A percentile compares a stretch with the other conserved stretches of the same genome.
These are phyloP conservation scores for Cylloceria caligata DNA, from an alignment of 2,888 invertebrate species.

Conservation along the genomic window DNA sequence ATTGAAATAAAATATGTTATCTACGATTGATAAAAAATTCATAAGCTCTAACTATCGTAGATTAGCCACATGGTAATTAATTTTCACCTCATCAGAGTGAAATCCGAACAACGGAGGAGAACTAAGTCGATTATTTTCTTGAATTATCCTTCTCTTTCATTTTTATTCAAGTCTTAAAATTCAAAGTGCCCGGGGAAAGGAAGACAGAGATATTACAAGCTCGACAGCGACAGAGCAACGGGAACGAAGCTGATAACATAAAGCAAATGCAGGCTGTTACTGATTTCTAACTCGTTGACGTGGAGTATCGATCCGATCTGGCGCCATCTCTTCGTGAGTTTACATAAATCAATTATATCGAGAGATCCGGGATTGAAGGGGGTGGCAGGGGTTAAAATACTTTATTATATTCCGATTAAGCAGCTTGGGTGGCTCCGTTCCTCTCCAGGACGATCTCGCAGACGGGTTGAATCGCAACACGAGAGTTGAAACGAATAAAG, in stretches of 20 bases:
- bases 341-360: conserved; percentile 71
- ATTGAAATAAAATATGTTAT: neutral
- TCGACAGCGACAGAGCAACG: neutral
- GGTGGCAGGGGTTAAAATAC: conserved; percentile 33
- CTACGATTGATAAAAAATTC: neutral
- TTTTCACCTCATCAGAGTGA: neutral
- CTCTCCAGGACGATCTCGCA: conserved; percentile 5
- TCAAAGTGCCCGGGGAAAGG: neutral
- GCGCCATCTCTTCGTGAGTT: conserved; percentile 64
- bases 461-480: conserved; percentile 45
- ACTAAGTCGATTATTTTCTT: neutral
- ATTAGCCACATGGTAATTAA: neutral
- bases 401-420: conserved; percentile 52
- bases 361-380: conserved; percentile 15
- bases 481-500: conserved; percentile 36
- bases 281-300: conserved; percentile 15
- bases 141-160: neutral
- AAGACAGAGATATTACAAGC: neutral
- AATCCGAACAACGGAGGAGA: neutral
- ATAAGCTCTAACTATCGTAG: too few relatives aligned
- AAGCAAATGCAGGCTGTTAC: conserved; percentile 44
- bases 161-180: neutral
- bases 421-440: neutral
- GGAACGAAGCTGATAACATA: neutral
- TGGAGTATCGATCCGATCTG: conserved; percentile 40